A percentile compares a stretch with the other conserved stretches of the same genome.
phyloP scores from a whole-genome alignment of 2,888 invertebrate genomes.

The Crocallis elinguaria region DNA sequence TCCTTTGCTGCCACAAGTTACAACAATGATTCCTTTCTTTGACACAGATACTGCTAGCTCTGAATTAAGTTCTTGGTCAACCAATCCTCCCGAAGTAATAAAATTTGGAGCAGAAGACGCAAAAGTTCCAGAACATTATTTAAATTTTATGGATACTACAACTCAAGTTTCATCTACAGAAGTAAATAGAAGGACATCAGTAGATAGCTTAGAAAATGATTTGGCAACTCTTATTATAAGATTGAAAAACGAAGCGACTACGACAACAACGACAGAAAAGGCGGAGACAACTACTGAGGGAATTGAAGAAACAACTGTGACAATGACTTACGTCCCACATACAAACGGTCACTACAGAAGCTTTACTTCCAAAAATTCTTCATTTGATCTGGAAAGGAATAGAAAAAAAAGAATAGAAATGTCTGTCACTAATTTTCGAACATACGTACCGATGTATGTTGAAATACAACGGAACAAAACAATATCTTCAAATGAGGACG shows the following conservation, averaged over 20 bases:
- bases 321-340: constrained; percentile 67
- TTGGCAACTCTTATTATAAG: constrained; percentile 52
- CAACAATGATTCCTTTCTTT: constrained; percentile 50
- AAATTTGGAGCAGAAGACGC: constrained; percentile 75
- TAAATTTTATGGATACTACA: constrained; percentile 38
- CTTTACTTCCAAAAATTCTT: constrained; percentile 52
- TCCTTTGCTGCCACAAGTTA: constrained; percentile 38
- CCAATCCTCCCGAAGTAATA: constrained; percentile 61
- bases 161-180: constrained; percentile 28
- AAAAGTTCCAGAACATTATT: constrained; percentile 66
- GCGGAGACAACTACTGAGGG: constrained; percentile 31
- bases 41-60: constrained; percentile 45
- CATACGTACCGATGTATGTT: constrained; percentile 65
- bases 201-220: constrained; percentile 21
- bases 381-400: constrained; percentile 55
- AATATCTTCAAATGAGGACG: constrained; percentile 27
- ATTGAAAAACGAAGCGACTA: constrained; percentile 57
- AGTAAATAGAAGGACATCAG: constrained; percentile 38
- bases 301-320: constrained; percentile 43
- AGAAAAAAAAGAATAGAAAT: constrained; percentile 65
- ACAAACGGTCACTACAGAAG: constrained; percentile 76
- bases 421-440: constrained; percentile 54
- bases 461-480: constrained; percentile 71
- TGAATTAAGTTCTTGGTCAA: constrained; percentile 48
- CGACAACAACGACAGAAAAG: constrained; percentile 38